Percentiles rank a stretch among this genome's conserved stretches.
Conservation (phyloP, 2,113 vertebrate species). For the Halcyon malimbica region DNA sequence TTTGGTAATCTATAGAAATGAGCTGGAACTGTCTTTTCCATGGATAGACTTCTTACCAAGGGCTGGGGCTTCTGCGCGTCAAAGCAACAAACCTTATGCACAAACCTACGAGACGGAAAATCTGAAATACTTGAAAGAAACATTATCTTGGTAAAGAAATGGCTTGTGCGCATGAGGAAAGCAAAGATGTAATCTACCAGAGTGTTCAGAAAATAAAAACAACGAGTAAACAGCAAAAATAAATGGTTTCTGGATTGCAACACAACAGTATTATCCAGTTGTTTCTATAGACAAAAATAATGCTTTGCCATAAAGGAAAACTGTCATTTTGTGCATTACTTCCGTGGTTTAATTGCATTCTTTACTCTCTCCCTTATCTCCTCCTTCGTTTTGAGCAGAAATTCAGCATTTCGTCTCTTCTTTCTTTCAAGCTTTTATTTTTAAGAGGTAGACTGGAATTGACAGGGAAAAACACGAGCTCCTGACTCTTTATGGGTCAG, state of each 20-base stretch:
- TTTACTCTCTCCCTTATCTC: not conserved
- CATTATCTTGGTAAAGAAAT: slow-evolving; percentile 46
- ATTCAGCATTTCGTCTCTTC: not conserved
- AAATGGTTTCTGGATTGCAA: slow-evolving; percentile 36
- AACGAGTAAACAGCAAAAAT: not conserved
- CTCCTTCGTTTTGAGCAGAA: slow-evolving; percentile 15
- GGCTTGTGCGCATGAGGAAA: slow-evolving; percentile 63
- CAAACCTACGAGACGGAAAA: slow-evolving; percentile 1
- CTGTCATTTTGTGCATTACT: slow-evolving; percentile 21
- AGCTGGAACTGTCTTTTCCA: not conserved
- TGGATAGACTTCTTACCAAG: slow-evolving; percentile 15
- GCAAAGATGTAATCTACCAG: slow-evolving; percentile 60
- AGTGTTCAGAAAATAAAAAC: slow-evolving; percentile 48
- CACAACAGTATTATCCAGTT: slow-evolving; percentile 29
- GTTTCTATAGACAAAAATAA: slow-evolving; percentile 22
- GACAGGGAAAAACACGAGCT: not conserved
- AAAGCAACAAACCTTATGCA: not conserved
- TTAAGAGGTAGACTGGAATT: slow-evolving; percentile 17
- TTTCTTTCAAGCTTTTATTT: slow-evolving; percentile 20
- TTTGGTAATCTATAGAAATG: not conserved
- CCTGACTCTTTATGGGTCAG: slow-evolving; percentile 65
- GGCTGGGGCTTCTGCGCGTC: not conserved
- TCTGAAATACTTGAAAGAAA: slow-evolving; percentile 70
- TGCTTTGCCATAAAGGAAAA: slow-evolving; percentile 27
- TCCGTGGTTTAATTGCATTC: slow-evolving; percentile 29